Percentiles rank a stretch among this genome's conserved stretches.
These are phyloP conservation scores for Nannobrachium achirus DNA, from an alignment of 2,113 vertebrate species.

Conservation along the genomic window DNA sequence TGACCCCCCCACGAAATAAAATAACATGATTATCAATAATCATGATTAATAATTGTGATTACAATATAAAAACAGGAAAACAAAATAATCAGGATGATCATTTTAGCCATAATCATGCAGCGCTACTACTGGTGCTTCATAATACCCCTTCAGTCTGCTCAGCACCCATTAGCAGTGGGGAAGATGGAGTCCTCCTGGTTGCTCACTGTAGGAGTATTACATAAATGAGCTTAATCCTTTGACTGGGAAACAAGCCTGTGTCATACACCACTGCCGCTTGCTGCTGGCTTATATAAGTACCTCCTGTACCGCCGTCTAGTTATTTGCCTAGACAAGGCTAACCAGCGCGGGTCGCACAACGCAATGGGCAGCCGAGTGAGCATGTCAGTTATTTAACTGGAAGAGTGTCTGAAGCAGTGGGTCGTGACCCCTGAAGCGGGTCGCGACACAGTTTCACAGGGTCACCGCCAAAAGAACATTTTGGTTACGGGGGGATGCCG, in stretches of 20 bases:
- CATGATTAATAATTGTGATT: no score
- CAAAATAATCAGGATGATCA: no score
- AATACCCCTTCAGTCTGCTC: constrained; percentile 35
- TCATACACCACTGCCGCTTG: constrained; percentile 47
- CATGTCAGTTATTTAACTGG: background rate
- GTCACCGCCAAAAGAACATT: no score
- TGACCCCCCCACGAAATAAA: no score
- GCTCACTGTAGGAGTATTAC: constrained; percentile 59
- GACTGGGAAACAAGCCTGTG: constrained; percentile 61
- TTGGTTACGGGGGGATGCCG: no score
- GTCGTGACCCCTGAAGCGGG: no score
- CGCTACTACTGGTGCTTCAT: background rate
- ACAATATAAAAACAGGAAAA: no score
- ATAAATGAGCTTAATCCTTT: constrained; percentile 75
- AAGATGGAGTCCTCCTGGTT: constrained; percentile 36
- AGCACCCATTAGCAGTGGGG: constrained; percentile 41
- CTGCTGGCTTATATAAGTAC: constrained; percentile 57
- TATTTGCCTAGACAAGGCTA: constrained; percentile 22
- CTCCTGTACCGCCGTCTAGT: constrained; percentile 42
- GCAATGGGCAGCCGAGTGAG: background rate
- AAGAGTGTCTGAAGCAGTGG: background rate
- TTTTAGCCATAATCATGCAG: no score
- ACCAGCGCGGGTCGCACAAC: background rate
- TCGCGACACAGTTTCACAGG: no score
- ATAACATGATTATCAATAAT: no score